These are phyloP conservation scores for Myotis planiceps DNA, from an alignment of 2,797 vertebrate genomes.

Conservation along the genomic window DNA sequence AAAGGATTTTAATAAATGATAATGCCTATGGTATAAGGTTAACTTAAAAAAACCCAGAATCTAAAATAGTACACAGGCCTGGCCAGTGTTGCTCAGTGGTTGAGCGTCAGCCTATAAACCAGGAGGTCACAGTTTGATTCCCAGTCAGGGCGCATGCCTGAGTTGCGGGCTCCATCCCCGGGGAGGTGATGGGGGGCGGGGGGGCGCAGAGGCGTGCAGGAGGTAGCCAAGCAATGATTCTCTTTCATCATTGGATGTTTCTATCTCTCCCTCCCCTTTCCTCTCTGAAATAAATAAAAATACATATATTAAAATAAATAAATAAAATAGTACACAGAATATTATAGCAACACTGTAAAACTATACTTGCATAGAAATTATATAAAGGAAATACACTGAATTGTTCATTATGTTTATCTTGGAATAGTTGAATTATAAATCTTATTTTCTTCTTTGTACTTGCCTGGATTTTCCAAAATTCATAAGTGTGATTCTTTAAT, in stretches of 20 bases:
- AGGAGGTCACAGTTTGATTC: no score
- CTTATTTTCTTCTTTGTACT: conserved; percentile 15
- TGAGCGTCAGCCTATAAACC: no score
- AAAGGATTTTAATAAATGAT: conserved; percentile 4
- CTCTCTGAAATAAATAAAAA: no score
- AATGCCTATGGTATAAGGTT: not conserved
- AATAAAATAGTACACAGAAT: not conserved
- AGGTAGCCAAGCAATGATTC: no score
- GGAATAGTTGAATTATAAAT: not conserved
- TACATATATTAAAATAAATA: no score
- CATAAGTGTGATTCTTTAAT: not conserved
- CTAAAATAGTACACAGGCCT: not conserved
- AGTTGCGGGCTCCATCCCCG: no score
- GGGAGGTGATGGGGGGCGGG: no score
- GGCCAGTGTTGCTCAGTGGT: no score
- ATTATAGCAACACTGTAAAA: not conserved
- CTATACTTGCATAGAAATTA: not conserved
- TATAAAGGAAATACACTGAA: not conserved
- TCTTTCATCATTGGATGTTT: no score
- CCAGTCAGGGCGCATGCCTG: no score
- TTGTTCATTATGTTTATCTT: not conserved
- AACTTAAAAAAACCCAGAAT: not conserved
- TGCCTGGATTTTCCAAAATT: conserved; percentile 34
- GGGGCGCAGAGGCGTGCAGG: no score
- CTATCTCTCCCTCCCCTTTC: no score